Evolutionary conservation across 2,888 invertebrate species (phyloP), one percentile per base, ranked within the genome.

Genomic region (Stenoptilia bipunctidactyla): DNA sequence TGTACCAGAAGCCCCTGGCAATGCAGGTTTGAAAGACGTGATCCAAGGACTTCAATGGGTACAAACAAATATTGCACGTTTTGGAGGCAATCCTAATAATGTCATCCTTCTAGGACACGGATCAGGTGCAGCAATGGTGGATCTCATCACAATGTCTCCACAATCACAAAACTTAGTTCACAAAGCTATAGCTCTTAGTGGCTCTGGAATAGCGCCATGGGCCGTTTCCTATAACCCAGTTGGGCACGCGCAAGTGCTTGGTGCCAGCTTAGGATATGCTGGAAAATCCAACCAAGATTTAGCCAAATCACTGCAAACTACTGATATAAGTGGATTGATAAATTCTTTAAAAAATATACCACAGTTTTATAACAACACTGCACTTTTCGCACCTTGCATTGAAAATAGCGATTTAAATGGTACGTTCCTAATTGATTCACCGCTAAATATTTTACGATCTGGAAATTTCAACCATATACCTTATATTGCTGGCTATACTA

Each of bases 1-100:
- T 10, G 83, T 79, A 1, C 48, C 65, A 5, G 86, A 86, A 50
- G 88, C 89, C 1, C 88, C 92, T 0, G 96, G 96, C 0, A 97
- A 97, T 62, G 89, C 92, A 48, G 96, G 96, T 0, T 67, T 97
- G 15, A 89, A 90, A 61, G 96, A 97, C 62, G 92, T 96, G 46
- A 86, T 91, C 45, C 85, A 92, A 72, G 94, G 92, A 1, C 71
- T 97, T 40, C 65, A 85, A 46, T 92, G 93, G 93, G 83, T 92
- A 1, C 85, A 88, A 49, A 82, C 88, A 39, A 92, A 95, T 58
- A 92, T 93, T 30, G 74, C 53, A 1, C 75, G 84, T 36, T 94
- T 95, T 59, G 91, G 93, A 6, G 94, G 94, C 1, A 89, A 95
- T 66, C 88, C 89, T 0, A 85, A 87, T 34, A 89, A 90, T 50